Evolutionary conservation across 2,888 invertebrate genomes (phyloP), one percentile per base, ranked within the genome.

Genomic region (Pristionchus fissidentatus): DNA sequence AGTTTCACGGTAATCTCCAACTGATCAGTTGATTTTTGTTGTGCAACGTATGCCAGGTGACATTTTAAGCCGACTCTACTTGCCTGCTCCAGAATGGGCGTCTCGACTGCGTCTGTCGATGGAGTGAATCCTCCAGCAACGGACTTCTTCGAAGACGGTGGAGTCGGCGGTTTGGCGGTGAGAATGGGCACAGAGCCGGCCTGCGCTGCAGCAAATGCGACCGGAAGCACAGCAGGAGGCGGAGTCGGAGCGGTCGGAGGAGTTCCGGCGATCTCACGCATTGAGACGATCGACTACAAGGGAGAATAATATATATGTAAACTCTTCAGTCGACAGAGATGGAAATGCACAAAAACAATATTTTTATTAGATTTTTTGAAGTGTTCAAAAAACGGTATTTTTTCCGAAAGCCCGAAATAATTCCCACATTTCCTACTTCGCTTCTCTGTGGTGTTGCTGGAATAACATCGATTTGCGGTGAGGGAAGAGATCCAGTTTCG

Each of bases 131-230:
- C 29, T 13, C 38, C 52, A 55, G 26, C 55, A 0, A 38, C 8
- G 8, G 32, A 35, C 22, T n/a, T 55, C 55, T 52, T 55, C 22
- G 35, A 35, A 1, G 41, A 22, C n/a, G 78, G 78, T 8, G 78
- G 78, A 5, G 78, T 78, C 5, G 78, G 78, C 2, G 78, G 78
- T 43, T 78, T 78, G 22, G 52, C 78, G 13, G 75, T 75, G 46
- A 75, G 43, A 4, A 75, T 49, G 15, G 75, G 75, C 46, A 66
- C 38, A 10, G 75, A 75, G 15, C 26, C 46, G 4, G 75, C 46
- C 22, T 75, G 75, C 4, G 75, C 46, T 8, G 75, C 75, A 26
- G 75, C 46, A n/a, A 75, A 43, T 0, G 75, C 75, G 1, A 46
- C 29, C 29, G 46, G 46, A 26, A 52, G 13, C n/a, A 55, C 7